phyloP scores from a whole-genome alignment of 2,113 vertebrate genomes.

The Myotis brandtii region DNA sequence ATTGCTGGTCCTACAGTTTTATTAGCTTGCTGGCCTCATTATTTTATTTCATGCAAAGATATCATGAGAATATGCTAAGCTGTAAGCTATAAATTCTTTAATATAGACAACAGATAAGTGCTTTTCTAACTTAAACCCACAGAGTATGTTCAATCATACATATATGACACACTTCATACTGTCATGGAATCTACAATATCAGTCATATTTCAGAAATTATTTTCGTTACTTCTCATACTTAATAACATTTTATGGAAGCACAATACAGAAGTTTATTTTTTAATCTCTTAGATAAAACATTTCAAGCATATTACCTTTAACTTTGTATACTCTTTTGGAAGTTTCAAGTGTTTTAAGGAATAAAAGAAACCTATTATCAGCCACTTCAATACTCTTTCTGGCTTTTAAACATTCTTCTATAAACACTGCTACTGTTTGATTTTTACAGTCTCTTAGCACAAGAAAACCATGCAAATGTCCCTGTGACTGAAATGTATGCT shows the following conservation, averaged over 20 bases:
- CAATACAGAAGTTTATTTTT: not conserved
- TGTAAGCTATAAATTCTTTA: not conserved
- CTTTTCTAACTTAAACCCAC: not conserved
- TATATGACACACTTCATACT: not conserved
- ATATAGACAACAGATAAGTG: not conserved
- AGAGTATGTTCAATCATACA: not conserved
- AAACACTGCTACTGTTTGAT: conserved; percentile 29
- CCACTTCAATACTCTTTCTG: conserved; percentile 10
- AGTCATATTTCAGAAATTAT: conserved; percentile 30
- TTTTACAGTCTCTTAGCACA: conserved; percentile 40
- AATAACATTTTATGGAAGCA: not conserved
- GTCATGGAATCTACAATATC: not conserved
- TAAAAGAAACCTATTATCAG: conserved; percentile 32
- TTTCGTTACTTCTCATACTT: not conserved
- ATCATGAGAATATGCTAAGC: not conserved
- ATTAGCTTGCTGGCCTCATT: not conserved
- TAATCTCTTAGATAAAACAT: not conserved
- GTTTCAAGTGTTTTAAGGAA: conserved; percentile 4
- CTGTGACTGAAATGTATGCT: not conserved
- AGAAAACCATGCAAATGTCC: conserved; percentile 41
- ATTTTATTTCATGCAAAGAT: not conserved
- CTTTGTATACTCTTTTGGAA: not conserved
- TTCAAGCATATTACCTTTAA: conserved; percentile 19
- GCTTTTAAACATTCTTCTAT: conserved; percentile 54
- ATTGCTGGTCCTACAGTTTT: not conserved